phyloP scores from a whole-genome alignment of 2,888 invertebrate species.

The Agrochola macilenta region DNA sequence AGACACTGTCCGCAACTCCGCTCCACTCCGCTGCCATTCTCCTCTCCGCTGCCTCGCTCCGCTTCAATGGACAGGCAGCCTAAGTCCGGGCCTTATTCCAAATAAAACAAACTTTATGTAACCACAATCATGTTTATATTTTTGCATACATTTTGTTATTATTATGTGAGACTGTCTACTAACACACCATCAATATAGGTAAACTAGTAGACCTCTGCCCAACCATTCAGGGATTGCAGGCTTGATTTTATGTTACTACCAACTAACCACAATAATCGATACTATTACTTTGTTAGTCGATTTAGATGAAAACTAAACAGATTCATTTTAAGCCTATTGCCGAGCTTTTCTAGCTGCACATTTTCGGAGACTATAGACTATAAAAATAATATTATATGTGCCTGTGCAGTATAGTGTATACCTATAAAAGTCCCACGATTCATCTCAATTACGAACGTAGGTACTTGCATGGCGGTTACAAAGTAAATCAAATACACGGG shows the following conservation, averaged over 20 bases:
- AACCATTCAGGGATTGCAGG: too few species aligned
- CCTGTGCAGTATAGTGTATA: background rate
- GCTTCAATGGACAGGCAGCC: too few species aligned
- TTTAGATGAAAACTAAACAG: background rate
- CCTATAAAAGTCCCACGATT: background rate
- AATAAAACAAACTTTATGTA: background rate
- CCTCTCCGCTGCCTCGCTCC: too few species aligned
- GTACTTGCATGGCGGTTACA: background rate
- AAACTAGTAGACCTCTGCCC: too few species aligned
- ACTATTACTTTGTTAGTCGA: background rate
- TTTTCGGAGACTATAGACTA: background rate
- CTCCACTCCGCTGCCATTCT: too few species aligned
- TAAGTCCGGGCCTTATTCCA: too few species aligned
- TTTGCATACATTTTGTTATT: background rate
- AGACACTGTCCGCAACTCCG: too few species aligned
- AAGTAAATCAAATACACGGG: background rate
- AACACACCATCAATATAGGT: too few species aligned
- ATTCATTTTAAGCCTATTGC: background rate
- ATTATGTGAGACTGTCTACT: background rate
- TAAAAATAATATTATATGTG: background rate
- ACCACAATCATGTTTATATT: background rate
- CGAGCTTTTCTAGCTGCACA: background rate
- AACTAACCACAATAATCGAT: background rate
- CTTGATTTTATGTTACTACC: too few species aligned
- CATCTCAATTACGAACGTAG: background rate